Evolutionary conservation across 1,140 invertebrate genomes (phyloP).

Genomic region (Calycopis cecrops): DNA sequence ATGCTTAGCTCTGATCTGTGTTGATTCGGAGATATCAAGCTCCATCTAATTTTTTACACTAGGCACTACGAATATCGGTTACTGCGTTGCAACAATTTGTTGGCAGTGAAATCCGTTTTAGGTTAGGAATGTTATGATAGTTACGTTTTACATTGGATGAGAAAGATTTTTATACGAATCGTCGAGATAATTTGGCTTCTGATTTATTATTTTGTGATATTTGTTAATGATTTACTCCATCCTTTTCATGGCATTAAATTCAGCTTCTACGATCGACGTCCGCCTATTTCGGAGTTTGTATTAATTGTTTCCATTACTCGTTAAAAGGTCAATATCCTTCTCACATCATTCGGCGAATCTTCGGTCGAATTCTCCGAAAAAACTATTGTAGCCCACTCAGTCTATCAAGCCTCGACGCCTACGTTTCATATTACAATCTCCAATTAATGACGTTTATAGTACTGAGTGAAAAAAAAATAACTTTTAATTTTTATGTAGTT

Average conservation of each 20-base stretch:
- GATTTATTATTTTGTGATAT: slow-evolving; percentile 11
- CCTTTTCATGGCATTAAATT: slow-evolving; percentile 11
- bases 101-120: slow-evolving; percentile 2
- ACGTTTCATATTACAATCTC: too few species aligned
- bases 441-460: too few species aligned
- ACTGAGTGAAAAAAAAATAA: too few species aligned
- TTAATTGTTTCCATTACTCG: slow-evolving; percentile 25
- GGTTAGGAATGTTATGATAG: background rate
- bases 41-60: background rate
- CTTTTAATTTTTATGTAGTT: too few species aligned
- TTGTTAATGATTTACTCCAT: background rate
- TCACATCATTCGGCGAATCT: slow-evolving; percentile 30
- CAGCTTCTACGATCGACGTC: slow-evolving; percentile 16
- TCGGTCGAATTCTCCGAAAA: slow-evolving; percentile 32
- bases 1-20: too few species aligned
- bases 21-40: background rate
- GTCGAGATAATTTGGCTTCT: slow-evolving; percentile 6
- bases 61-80: background rate
- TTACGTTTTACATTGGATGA: background rate
- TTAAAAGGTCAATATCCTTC: slow-evolving; percentile 24
- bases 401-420: slow-evolving; percentile 27
- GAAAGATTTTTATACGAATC: slow-evolving; percentile 8
- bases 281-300: slow-evolving; percentile 26
- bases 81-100: background rate
- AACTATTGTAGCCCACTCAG: slow-evolving; percentile 30